phyloP scores from a whole-genome alignment of 2,797 vertebrate species.

The Antrozous pallidus region DNA sequence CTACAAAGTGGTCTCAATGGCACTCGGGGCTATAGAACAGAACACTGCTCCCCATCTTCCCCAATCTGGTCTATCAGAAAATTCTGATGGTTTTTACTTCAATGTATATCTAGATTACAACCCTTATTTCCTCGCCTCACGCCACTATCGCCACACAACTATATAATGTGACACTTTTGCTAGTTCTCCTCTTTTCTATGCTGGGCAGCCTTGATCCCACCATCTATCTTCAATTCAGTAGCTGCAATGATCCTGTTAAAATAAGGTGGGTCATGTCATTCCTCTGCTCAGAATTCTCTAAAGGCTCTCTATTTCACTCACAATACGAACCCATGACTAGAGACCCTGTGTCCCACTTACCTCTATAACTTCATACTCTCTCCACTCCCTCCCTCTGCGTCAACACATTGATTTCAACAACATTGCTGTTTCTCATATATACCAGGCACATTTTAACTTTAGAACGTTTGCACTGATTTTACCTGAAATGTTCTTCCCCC shows the following conservation, averaged over 20 bases:
- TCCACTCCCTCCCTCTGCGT: neutral
- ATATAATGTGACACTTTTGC: neutral
- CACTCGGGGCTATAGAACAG: neutral
- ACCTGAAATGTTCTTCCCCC: slow-evolving; percentile 3
- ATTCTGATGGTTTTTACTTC: neutral
- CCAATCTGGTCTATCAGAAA: neutral
- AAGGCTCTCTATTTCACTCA: neutral
- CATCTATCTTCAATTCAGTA: neutral
- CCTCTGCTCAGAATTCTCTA: neutral
- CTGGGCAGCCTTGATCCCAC: neutral
- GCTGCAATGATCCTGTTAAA: neutral
- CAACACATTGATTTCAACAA: neutral
- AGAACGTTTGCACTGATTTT: neutral
- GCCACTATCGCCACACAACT: neutral
- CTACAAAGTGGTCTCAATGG: neutral
- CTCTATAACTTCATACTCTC: neutral
- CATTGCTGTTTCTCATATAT: neutral
- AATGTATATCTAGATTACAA: neutral
- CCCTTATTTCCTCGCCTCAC: neutral
- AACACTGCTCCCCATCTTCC: neutral
- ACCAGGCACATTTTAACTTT: neutral
- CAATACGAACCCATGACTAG: neutral
- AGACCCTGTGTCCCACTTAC: neutral
- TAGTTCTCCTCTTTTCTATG: neutral
- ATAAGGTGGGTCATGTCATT: neutral